A percentile compares a stretch with the other conserved stretches of the same genome.
Evolutionary conservation across 1,140 invertebrate genomes (phyloP).

Genomic region (Myzus persicae): DNA sequence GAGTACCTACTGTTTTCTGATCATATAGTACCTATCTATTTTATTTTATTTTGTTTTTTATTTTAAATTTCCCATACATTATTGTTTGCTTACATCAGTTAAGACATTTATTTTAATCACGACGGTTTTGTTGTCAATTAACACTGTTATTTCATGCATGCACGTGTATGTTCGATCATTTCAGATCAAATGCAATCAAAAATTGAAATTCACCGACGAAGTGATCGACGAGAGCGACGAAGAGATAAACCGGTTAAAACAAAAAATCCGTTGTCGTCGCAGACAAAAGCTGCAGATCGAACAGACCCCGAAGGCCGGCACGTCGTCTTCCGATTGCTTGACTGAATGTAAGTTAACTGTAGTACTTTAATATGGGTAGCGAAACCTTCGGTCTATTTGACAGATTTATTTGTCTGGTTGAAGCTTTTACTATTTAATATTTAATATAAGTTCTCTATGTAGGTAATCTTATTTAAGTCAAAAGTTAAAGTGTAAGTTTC

Average conservation of each 20-base stretch:
- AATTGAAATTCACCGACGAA: constrained; percentile 66
- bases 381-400: too few relatives aligned
- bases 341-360: constrained; percentile 32
- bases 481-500: too few relatives aligned
- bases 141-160: not conserved
- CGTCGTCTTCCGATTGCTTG: constrained; percentile 44
- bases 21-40: not conserved
- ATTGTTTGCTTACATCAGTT: not conserved
- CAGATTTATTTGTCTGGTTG: too few relatives aligned
- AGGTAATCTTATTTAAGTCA: too few relatives aligned
- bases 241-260: constrained; percentile 74
- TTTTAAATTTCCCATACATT: not conserved
- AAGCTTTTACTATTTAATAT: too few relatives aligned
- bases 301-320: constrained; percentile 49
- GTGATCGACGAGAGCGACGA: constrained; percentile 73
- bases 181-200: constrained; percentile 67
- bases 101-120: not conserved
- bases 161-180: not conserved
- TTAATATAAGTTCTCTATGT: too few relatives aligned
- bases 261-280: constrained; percentile 71
- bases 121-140: not conserved
- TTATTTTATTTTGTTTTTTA: not conserved
- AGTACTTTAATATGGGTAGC: too few relatives aligned
- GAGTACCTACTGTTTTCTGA: not conserved
- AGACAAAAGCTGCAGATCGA: constrained; percentile 68